A percentile compares a stretch with the other conserved stretches of the same genome.
Evolutionary conservation across 1,140 invertebrate species (phyloP).

Genomic region (Hypothenemus hampei): DNA sequence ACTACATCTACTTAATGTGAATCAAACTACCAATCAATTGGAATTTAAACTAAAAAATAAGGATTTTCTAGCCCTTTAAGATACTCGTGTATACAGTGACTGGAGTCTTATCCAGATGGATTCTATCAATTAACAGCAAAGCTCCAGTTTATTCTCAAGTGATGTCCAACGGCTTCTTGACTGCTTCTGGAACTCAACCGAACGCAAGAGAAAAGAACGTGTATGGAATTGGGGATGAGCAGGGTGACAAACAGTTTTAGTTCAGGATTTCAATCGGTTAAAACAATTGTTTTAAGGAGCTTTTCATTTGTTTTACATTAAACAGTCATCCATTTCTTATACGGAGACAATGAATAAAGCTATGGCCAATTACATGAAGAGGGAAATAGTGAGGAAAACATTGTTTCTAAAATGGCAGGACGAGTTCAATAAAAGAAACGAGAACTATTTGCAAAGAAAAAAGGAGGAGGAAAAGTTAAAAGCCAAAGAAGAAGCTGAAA

Average conservation of each 20-base stretch:
- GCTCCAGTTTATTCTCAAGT: conserved; percentile 37
- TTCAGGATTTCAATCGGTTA: neutral
- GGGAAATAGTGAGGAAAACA: conserved; percentile 35
- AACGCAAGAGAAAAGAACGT: conserved; percentile 15
- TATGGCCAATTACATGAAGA: conserved; percentile 22
- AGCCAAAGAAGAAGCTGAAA: conserved; percentile 27
- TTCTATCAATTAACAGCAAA: conserved; percentile 45
- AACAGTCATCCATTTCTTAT: neutral
- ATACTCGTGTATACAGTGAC: conserved; percentile 50
- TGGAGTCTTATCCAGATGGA: conserved; percentile 56
- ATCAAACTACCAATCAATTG: too few species aligned
- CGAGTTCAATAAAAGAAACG: conserved; percentile 15
- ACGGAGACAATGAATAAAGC: neutral
- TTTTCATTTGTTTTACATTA: conserved; percentile 27
- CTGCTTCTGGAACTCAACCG: conserved; percentile 27
- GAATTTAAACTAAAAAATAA: conserved; percentile 1
- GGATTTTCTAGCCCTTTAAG: conserved; percentile 21
- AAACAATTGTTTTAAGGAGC: conserved; percentile 19
- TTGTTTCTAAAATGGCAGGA: conserved; percentile 39
- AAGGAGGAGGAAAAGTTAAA: conserved; percentile 24
- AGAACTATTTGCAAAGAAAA: conserved; percentile 13
- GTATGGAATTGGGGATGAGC: conserved; percentile 26
- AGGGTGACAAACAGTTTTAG: conserved; percentile 13
- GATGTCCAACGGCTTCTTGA: conserved; percentile 36
- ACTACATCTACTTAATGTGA: conserved; percentile 44